Conservation (phyloP, 2,888 invertebrate species). For the Hemistola chrysoprasaria region DNA sequence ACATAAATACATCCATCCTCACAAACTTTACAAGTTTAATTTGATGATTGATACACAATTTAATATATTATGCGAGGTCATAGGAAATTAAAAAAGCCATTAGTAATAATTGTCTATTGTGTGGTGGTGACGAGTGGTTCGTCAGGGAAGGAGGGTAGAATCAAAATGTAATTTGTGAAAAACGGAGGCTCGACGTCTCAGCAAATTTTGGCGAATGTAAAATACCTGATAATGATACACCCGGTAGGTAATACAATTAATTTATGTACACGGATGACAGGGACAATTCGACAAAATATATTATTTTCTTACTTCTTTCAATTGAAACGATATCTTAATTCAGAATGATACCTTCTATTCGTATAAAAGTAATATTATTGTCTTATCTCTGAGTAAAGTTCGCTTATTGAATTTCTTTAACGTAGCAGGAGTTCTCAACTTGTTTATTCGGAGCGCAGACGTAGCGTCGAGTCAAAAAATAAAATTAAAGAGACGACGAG, state of each 20-base stretch:
- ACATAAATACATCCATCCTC: too few relatives aligned
- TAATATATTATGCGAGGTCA: conserved; percentile 41
- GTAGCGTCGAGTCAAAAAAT: conserved; percentile 20
- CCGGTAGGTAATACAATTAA: conserved; percentile 42
- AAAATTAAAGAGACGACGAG: conserved; percentile 12
- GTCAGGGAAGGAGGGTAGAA: conserved; percentile 33
- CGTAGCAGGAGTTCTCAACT: conserved; percentile 6
- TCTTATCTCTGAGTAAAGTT: neutral
- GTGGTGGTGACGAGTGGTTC: too few relatives aligned
- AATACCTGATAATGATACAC: conserved; percentile 33
- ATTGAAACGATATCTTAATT: too few relatives aligned
- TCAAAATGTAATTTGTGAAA: conserved; percentile 56
- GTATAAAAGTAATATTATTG: conserved; percentile 1
- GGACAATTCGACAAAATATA: conserved; percentile 6
- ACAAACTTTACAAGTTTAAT: too few relatives aligned
- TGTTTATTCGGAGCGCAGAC: conserved; percentile 19
- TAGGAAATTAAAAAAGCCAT: conserved; percentile 49
- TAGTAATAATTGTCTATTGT: conserved; percentile 43
- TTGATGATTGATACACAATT: conserved; percentile 27
- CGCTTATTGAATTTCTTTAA: conserved; percentile 9
- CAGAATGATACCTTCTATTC: neutral
- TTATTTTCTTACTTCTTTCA: neutral
- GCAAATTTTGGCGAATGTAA: conserved; percentile 40
- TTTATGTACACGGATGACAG: conserved; percentile 29
- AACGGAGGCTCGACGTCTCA: conserved; percentile 35